Base-by-base conservation (phyloP, 1,140 invertebrate species). In the Bombus superbus region DNA sequence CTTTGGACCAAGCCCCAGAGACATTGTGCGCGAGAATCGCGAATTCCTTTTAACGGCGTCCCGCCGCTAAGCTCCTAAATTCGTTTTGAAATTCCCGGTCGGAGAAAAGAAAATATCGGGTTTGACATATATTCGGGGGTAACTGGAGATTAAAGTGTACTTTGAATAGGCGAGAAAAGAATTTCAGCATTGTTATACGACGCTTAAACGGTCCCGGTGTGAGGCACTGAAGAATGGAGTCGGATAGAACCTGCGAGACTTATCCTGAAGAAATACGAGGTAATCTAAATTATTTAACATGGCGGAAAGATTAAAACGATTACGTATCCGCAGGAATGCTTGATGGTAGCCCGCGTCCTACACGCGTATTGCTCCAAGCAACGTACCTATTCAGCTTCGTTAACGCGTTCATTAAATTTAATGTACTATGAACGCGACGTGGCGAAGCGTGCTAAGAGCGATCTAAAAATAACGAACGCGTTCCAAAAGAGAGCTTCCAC, bases 281-380 rank as follows among this genome's bases (percentile, higher is more conserved):
- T 57, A 79, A 79, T 84, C 59, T 76, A 32, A 76, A 79, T 79
- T 84, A 84, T 79, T 79, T 84, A 84, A 79, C 53, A 66, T 38
- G 42, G 22, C 15, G 53, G 83, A 85, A 80, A 85, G 76, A 85
- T 85, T 85, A 85, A 84, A 85, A 66, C 57, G 76, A 85, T 79
- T 64, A 79, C 66, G 62, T 62, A 59, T 59, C n/a, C 57, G 47
- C 10, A n/a, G 64, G 40, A 72, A 79, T 35, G 82, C 64, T 59
- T 3, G 75, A 78, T 79, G 22, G 32, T 42, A 28, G 4, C 8
- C 35, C 2, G 25, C 47, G 59, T 84, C 40, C 32, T 13, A 68
- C 66, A 72, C 47, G 8, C 47, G 47, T 79, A 72, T 68, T 72
- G 82, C 38, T 0, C n/a, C 42, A 28, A n/a, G 18, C 40, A 40